Evolutionary conservation across 1,140 invertebrate species (phyloP).

Genomic region (Apis laboriosa): DNA sequence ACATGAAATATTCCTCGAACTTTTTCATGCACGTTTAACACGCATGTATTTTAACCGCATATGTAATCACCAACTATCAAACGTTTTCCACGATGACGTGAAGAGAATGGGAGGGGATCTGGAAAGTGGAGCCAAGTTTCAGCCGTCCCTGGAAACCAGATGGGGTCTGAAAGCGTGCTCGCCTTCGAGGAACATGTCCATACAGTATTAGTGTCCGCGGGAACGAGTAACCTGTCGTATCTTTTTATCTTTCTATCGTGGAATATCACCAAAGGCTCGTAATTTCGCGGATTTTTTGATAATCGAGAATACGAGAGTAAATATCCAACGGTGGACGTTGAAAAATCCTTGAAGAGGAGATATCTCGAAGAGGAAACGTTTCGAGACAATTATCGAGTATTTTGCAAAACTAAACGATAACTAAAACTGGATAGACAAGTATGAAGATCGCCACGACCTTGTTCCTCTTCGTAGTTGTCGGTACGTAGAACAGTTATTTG

Average conservation of each 20-base stretch:
- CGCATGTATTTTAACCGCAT: background rate
- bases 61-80: background rate
- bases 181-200: constrained; percentile 67
- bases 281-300: constrained; percentile 16
- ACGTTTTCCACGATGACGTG: background rate
- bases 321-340: too few species aligned
- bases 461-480: constrained; percentile 75
- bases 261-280: background rate
- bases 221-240: constrained; percentile 69
- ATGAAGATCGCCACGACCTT: constrained; percentile 76
- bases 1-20: background rate
- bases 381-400: constrained; percentile 7
- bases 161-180: constrained; percentile 74
- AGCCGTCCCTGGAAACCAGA: constrained; percentile 58
- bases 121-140: constrained; percentile 39
- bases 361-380: background rate
- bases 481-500: constrained; percentile 64
- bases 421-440: constrained; percentile 66
- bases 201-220: constrained; percentile 74
- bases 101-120: background rate
- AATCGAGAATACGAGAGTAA: background rate
- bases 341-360: too few species aligned
- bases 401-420: constrained; percentile 30
- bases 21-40: background rate
- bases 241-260: constrained; percentile 52